Evolutionary conservation across 2,888 invertebrate species (phyloP).

Genomic region (Onchidella celtica): DNA sequence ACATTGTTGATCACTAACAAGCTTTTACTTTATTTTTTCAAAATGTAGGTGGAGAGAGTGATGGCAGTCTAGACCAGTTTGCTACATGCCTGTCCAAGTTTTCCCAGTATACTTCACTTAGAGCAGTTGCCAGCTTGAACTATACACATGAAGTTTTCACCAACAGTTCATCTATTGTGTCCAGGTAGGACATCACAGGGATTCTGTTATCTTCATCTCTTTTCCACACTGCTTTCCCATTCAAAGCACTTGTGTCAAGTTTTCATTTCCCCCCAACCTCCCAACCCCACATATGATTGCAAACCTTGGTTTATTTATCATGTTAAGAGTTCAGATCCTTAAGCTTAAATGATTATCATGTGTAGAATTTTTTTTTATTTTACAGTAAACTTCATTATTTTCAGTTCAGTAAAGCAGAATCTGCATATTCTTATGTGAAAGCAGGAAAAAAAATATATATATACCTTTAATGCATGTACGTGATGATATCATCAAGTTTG

Average conservation of each 20-base stretch:
- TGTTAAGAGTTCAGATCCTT: too few species aligned
- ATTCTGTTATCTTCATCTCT: background rate
- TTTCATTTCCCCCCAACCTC: too few species aligned
- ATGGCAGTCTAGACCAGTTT: constrained; percentile 83
- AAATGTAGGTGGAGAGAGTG: constrained; percentile 59
- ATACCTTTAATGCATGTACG: too few species aligned
- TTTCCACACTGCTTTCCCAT: too few species aligned
- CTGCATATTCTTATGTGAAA: too few species aligned
- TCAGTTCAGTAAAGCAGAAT: background rate
- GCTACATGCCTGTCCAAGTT: constrained; percentile 92
- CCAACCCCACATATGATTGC: too few species aligned
- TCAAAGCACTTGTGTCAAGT: too few species aligned
- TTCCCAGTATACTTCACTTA: constrained; percentile 88
- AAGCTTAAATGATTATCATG: too few species aligned
- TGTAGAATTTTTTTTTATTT: background rate
- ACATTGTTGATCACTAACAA: too few species aligned
- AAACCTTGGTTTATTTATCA: too few species aligned
- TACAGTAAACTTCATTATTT: background rate
- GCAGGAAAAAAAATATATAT: background rate
- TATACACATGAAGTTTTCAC: constrained; percentile 94
- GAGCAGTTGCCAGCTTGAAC: constrained; percentile 91
- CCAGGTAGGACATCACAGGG: constrained; percentile 76
- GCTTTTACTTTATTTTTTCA: constrained; percentile 26
- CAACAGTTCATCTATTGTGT: constrained; percentile 82
- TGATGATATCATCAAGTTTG: background rate